Base-by-base conservation (phyloP, 2,113 vertebrate genomes). In the Laticauda laticaudata region DNA sequence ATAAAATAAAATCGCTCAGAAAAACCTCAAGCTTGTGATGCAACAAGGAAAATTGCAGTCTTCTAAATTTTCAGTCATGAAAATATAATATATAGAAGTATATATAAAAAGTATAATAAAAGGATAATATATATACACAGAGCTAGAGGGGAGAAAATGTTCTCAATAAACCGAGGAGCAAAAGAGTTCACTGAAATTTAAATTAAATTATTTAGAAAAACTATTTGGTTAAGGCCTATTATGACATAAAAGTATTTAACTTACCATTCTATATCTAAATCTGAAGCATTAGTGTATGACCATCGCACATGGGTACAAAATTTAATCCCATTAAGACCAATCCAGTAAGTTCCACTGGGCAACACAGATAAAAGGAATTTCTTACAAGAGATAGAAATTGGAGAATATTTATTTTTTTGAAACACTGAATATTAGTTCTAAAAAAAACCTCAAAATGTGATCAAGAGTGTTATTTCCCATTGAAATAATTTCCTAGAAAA, bases 251-350 rank as follows among this genome's bases (percentile, higher is more conserved):
- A 81, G n/a, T 21, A 89, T 34, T 89, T 56, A 86, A 89, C 90
- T 93, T 53, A 93, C 93, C 93, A 93, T 90, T 57, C 45, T 64
- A 75, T 29, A 24, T 24, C 5, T 48, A 48, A 24, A 90, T 45
- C 86, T 4, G 34, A 45, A 48, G 45, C n/a, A 20, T 90, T 53
- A 45, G 5, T 14, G 9, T 93, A 53, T 11, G 93, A 86, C 93
- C 93, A 93, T 26, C 86, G 69, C 24, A 92, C 43, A 48, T 39
- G 20, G 26, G 14, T 55, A 92, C 93, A 93, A 87, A 86, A 90
- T 59, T 34, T 54, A 92, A 53, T 18, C 20, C 93, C 93, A 93
- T 86, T 53, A 90, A 93, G 93, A 64, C 91, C 93, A 55, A 3
- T 92, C 93, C 93, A 93, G 56, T 90, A 92, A 18, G 14, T 23